Conservation (phyloP, 37 sponge, comb jelly and placozoan species). For the Halisarca cf. caerulea region DNA sequence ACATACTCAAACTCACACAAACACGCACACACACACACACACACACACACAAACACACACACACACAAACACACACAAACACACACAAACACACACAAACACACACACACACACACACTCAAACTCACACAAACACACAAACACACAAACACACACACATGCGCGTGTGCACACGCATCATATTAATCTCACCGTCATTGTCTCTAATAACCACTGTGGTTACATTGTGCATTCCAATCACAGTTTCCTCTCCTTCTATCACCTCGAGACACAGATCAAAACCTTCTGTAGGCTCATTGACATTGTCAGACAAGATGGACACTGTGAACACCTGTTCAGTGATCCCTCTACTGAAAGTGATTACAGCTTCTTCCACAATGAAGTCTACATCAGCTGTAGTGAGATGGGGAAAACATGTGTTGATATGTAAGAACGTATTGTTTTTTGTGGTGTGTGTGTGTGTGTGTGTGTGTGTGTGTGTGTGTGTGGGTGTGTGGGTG, state of each 20-base stretch:
- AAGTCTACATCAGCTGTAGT: conserved; percentile 26
- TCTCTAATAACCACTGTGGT: not conserved
- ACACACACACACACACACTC: conserved; percentile 10
- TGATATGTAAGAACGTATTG: not conserved
- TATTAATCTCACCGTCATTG: not conserved
- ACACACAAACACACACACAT: conserved; percentile 7
- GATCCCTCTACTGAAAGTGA: not conserved
- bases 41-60: not conserved
- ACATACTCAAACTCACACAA: too few relatives aligned
- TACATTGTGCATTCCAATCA: not conserved
- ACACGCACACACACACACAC: conserved; percentile 1
- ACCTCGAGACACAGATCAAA: conserved; percentile 7
- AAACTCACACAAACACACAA: too few relatives aligned
- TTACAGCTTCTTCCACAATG: not conserved
- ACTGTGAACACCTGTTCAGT: not conserved
- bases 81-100: not conserved
- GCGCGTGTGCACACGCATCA: too few relatives aligned
- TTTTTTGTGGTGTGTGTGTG: too few relatives aligned
- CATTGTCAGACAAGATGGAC: not conserved
- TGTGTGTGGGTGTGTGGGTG: too few relatives aligned
- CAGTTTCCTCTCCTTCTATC: not conserved
- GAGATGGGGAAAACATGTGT: not conserved
- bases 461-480: too few relatives aligned
- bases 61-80: not conserved
- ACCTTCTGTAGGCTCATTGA: conserved; percentile 4